phyloP scores from a whole-genome alignment of 1,140 invertebrate species.

The Drosophila sulfurigaster region DNA sequence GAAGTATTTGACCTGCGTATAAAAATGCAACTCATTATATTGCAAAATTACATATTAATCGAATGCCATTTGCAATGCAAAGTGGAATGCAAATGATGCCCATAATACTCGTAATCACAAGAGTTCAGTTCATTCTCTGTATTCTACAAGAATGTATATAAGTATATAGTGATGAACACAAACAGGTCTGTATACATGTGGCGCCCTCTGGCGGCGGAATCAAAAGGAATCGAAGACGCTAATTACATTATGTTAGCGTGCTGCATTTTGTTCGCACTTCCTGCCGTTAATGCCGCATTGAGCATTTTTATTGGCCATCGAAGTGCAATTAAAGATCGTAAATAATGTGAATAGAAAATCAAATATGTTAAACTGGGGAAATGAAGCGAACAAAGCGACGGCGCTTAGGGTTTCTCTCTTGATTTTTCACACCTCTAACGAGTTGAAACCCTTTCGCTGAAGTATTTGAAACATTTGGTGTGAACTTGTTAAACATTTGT shows the following conservation, averaged over 20 bases:
- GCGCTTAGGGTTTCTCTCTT: slow-evolving; percentile 62
- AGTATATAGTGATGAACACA: neutral
- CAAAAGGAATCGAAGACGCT: slow-evolving; percentile 64
- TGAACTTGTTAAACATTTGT: slow-evolving; percentile 59
- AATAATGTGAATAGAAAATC: slow-evolving; percentile 35
- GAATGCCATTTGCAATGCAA: slow-evolving; percentile 56
- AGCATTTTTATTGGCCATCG: slow-evolving; percentile 75
- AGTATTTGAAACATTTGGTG: slow-evolving; percentile 36
- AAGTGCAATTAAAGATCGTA: slow-evolving; percentile 77
- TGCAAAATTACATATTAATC: slow-evolving; percentile 78
- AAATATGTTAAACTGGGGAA: slow-evolving; percentile 12
- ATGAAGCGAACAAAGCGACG: slow-evolving; percentile 20
- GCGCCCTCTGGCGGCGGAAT: slow-evolving; percentile 53
- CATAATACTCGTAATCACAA: slow-evolving; percentile 15
- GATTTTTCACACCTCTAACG: slow-evolving; percentile 67
- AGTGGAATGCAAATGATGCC: slow-evolving; percentile 41
- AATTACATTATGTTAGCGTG: slow-evolving; percentile 64
- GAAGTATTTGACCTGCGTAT: neutral
- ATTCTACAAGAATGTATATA: no score
- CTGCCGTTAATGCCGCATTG: slow-evolving; percentile 69
- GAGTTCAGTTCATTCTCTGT: neutral
- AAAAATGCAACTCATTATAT: slow-evolving; percentile 46
- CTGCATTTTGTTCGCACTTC: slow-evolving; percentile 65
- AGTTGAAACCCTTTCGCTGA: slow-evolving; percentile 12
- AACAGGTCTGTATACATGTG: slow-evolving; percentile 28